These are phyloP conservation scores for Sarotherodon lohbergeri DNA, from an alignment of 2,113 vertebrate genomes.

Conservation along the genomic window DNA sequence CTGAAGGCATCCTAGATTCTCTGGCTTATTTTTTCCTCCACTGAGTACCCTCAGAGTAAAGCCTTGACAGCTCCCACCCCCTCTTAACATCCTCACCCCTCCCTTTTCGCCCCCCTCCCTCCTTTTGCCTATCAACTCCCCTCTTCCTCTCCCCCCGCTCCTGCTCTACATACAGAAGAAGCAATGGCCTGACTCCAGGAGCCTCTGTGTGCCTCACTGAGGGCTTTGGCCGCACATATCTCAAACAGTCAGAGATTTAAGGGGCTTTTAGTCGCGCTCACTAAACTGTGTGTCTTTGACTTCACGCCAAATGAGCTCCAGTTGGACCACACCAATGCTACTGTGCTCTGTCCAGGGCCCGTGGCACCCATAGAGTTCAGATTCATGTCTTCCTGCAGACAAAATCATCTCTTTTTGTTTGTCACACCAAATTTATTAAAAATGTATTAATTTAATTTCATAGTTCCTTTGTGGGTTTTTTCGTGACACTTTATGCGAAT, in stretches of 20 bases:
- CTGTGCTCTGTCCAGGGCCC: background rate
- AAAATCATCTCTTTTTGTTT: background rate
- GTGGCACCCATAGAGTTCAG: background rate
- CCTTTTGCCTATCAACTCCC: background rate
- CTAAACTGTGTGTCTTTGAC: slow-evolving; percentile 23
- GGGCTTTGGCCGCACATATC: slow-evolving; percentile 39
- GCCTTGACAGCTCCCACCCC: slow-evolving; percentile 67
- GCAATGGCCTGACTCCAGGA: slow-evolving; percentile 57
- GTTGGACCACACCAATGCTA: background rate
- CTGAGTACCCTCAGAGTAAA: slow-evolving; percentile 69
- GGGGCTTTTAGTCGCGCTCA: slow-evolving; percentile 22
- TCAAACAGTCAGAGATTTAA: slow-evolving; percentile 48
- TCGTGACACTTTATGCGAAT: background rate
- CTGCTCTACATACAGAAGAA: slow-evolving; percentile 65
- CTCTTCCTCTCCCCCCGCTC: background rate
- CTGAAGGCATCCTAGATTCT: slow-evolving; percentile 78
- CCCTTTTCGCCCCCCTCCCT: background rate
- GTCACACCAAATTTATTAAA: background rate
- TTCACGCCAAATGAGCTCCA: slow-evolving; percentile 23
- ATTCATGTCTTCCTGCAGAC: background rate
- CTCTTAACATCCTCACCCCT: slow-evolving; percentile 46
- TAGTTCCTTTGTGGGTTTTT: background rate
- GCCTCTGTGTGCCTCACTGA: slow-evolving; percentile 13
- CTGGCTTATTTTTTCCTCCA: slow-evolving; percentile 66
- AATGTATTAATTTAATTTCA: background rate